A percentile compares a stretch with the other conserved stretches of the same genome.
These are phyloP conservation scores for Sylvilagus floridanus DNA, from an alignment of 2,797 vertebrate genomes.

Conservation along the genomic window DNA sequence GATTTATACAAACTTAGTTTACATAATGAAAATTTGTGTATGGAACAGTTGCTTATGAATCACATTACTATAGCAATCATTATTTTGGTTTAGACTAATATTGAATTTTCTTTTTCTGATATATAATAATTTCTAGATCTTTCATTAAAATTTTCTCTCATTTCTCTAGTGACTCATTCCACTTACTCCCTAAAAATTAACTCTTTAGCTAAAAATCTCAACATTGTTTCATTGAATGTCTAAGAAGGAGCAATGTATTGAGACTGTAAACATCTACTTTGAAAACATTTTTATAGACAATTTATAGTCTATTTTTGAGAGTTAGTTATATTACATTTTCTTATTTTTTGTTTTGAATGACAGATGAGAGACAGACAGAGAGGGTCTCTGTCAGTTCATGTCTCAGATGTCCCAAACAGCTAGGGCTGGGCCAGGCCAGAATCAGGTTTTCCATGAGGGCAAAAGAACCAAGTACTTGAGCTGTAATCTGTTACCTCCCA, in stretches of 20 bases:
- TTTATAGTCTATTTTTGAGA: constrained; percentile 66
- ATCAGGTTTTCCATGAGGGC: no score
- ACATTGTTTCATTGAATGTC: constrained; percentile 1
- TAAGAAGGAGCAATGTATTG: constrained; percentile 56
- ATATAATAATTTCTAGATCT: neutral
- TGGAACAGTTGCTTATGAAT: neutral
- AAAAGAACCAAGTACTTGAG: no score
- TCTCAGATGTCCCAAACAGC: no score
- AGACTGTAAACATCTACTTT: constrained; percentile 64
- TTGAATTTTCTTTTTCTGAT: constrained; percentile 20
- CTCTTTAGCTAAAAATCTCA: constrained; percentile 37
- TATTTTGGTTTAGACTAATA: neutral
- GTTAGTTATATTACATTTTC: neutral
- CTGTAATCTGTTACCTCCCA: no score
- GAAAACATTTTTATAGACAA: constrained; percentile 60
- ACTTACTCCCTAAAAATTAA: neutral
- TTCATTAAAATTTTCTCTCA: neutral
- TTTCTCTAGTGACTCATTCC: neutral
- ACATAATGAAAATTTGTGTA: neutral
- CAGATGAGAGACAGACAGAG: no score
- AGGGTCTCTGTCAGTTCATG: no score
- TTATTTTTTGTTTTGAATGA: neutral
- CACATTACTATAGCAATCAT: neutral
- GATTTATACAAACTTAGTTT: neutral
- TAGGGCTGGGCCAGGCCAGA: no score